These are phyloP conservation scores for Caenorhabditis zanzibari DNA, from an alignment of 2,888 invertebrate genomes.

Conservation along the genomic window DNA sequence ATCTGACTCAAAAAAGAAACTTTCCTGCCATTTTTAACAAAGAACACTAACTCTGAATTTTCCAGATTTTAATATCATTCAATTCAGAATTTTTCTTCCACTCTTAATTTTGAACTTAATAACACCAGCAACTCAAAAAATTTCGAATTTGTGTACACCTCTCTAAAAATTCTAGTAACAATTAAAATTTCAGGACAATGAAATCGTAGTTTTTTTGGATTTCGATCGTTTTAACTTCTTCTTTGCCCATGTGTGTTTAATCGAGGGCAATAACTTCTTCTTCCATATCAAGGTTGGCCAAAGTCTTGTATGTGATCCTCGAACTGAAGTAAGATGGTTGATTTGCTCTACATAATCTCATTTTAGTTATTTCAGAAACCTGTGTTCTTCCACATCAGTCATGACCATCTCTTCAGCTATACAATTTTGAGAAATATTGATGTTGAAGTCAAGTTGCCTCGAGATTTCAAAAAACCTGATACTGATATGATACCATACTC, in stretches of 20 bases:
- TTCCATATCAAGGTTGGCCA: neutral
- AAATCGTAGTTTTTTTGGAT: neutral
- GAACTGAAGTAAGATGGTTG: neutral
- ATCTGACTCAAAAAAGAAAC: too few relatives aligned
- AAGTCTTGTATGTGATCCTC: neutral
- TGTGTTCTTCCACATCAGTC: neutral
- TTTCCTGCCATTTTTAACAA: too few relatives aligned
- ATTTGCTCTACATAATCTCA: neutral
- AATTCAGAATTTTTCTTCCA: too few relatives aligned
- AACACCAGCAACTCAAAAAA: too few relatives aligned
- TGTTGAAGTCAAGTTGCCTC: neutral
- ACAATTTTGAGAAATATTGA: neutral
- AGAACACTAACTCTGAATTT: too few relatives aligned
- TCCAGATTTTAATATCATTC: too few relatives aligned
- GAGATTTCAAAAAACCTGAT: too few relatives aligned
- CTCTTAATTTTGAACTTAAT: too few relatives aligned
- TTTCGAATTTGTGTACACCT: too few relatives aligned
- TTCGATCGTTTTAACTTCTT: neutral
- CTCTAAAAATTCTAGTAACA: too few relatives aligned
- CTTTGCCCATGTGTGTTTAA: neutral
- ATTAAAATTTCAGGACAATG: neutral
- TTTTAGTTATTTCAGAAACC: neutral
- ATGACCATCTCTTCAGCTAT: neutral
- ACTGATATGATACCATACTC: too few relatives aligned
- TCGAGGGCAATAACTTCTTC: neutral